Evolutionary conservation across 2,113 vertebrate species (phyloP).

Genomic region (Ascaphus truei): DNA sequence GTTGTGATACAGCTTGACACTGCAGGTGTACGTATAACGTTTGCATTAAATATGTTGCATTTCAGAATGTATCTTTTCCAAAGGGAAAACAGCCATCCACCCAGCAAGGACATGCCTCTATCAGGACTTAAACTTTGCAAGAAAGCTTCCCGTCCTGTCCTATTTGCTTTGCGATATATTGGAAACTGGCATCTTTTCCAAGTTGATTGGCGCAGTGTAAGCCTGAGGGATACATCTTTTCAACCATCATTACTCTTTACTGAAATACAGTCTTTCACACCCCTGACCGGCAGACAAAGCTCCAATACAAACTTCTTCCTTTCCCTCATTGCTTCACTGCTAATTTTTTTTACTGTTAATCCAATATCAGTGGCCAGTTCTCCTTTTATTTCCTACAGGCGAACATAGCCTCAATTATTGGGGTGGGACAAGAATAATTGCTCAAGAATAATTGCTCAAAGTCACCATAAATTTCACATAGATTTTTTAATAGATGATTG

Average conservation of each 20-base stretch:
- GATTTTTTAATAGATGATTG: constrained; percentile 35
- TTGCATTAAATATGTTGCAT: no score
- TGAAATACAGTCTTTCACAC: neutral
- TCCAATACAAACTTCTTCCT: neutral
- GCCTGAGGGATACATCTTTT: no score
- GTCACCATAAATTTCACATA: constrained; percentile 32
- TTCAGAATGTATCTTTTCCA: no score
- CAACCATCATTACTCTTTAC: neutral
- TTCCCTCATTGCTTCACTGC: neutral
- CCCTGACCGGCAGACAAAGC: neutral
- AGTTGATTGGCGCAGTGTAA: no score
- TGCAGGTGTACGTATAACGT: no score
- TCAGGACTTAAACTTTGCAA: no score
- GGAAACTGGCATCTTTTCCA: no score
- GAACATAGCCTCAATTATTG: neutral
- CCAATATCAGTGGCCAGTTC: neutral
- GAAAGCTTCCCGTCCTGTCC: no score
- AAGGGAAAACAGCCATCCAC: no score
- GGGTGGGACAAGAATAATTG: constrained; percentile 17
- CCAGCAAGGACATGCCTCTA: no score
- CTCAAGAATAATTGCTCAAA: constrained; percentile 26
- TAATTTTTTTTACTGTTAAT: neutral
- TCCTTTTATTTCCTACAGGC: neutral
- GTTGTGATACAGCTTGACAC: no score
- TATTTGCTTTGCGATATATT: no score